Evolutionary conservation across 2,113 vertebrate genomes (phyloP).

Genomic region (Camelus bactrianus): DNA sequence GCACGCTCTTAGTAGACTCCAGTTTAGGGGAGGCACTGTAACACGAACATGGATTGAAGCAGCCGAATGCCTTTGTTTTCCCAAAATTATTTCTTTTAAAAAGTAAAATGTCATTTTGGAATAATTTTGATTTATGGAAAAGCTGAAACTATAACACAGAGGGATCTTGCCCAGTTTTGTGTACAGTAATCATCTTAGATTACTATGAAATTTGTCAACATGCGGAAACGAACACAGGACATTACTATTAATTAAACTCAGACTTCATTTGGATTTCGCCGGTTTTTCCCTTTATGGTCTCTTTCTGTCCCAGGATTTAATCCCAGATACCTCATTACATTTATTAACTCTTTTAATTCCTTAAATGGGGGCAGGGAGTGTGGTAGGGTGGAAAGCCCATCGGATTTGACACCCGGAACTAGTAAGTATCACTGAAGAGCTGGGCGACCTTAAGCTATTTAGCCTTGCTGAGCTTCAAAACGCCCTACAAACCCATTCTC

Average conservation of each 20-base stretch:
- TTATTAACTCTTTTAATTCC: not conserved
- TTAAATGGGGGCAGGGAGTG: not conserved
- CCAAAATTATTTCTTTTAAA: not conserved
- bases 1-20: rapidly evolving
- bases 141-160: not conserved
- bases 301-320: not conserved
- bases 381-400: not conserved
- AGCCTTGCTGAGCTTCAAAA: not conserved
- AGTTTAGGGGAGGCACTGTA: not conserved
- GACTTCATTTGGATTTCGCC: not conserved
- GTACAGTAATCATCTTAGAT: rapidly evolving
- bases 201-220: not conserved
- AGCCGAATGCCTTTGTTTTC: not conserved
- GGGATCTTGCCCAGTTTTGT: not conserved
- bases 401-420: rapidly evolving
- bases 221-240: not conserved
- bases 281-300: not conserved
- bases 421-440: no score
- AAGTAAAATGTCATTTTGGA: not conserved
- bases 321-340: not conserved
- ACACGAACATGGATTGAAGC: not conserved
- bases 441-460: not conserved
- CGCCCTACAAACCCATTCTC: not conserved
- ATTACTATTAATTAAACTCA: not conserved
- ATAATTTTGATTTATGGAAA: not conserved